Evolutionary conservation across 1,140 invertebrate species (phyloP), one percentile per base, ranked within the genome.

Genomic region (Trichonephila inaurata): DNA sequence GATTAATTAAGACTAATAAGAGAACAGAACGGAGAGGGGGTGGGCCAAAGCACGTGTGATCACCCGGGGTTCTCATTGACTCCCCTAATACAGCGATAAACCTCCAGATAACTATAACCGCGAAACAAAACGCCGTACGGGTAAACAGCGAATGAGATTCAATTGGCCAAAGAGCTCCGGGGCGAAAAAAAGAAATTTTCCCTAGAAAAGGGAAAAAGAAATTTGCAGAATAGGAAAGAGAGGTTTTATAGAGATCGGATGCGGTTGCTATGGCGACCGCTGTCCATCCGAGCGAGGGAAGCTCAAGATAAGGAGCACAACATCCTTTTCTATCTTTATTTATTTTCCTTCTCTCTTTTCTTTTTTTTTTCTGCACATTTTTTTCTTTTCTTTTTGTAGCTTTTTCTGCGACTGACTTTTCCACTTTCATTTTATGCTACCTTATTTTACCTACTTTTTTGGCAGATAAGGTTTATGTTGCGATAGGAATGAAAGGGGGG

Each of bases 201-300:
- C 86, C 61, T 28, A 24, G 18, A 40, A 64, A 92, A 19, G 24
- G 81, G 64, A 92, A 92, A 86, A 92, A 92, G 83, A 92, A 92
- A 92, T 66, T 87, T 44, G 92, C 60, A 89, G 92, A 93, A 93
- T 88, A 87, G 85, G 92, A 93, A 93, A 87, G 92, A 87, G 91
- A 93, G 92, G 92, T 93, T 93, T 93, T 93, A 93, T 93, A 93
- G 92, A 93, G 92, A 88, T 89, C 92, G 92, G 92, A 93, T 93
- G 92, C 86, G 92, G 92, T 93, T 93, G 92, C 92, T 28, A 93
- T 88, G 92, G 69, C 40, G 19, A 93, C 92, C 85, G 83, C 69
- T 93, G 92, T 93, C 92, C 92, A 93, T 93, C 86, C 85, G 85
- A 88, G 92, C 85, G 69, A 81, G 61, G 64, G 92, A 93, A 89